Percentiles rank a stretch among this genome's conserved stretches.
Conservation (phyloP, 1,140 invertebrate genomes). For the Tribolium madens region DNA sequence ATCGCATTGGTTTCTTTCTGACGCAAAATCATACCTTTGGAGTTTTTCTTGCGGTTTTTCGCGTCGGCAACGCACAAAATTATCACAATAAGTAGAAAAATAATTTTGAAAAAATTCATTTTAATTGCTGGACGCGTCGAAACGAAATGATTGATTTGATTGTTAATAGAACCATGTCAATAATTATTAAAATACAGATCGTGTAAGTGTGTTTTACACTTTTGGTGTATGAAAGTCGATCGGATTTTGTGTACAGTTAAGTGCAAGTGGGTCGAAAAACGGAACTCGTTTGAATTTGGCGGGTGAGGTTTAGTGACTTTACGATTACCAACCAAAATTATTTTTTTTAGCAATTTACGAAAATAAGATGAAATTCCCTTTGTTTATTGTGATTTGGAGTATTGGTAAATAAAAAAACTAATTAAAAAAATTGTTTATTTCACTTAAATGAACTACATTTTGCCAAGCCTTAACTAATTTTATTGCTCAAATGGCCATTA, state of each 20-base stretch:
- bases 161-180: constrained; percentile 23
- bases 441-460: not conserved
- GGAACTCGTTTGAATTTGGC: not conserved
- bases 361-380: too few relatives aligned
- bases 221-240: constrained; percentile 23
- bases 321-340: too few relatives aligned
- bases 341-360: too few relatives aligned
- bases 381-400: too few relatives aligned
- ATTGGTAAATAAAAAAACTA: too few relatives aligned
- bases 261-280: constrained; percentile 1
- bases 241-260: constrained; percentile 7
- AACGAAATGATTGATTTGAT: constrained; percentile 17
- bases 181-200: constrained; percentile 2
- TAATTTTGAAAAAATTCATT: not conserved
- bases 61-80: constrained; percentile 7
- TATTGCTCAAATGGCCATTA: constrained; percentile 35
- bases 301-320: not conserved
- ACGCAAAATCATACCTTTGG: constrained; percentile 64
- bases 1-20: constrained; percentile 70
- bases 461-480: constrained; percentile 17
- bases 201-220: constrained; percentile 3
- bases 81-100: constrained; percentile 19
- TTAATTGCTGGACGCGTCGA: not conserved
- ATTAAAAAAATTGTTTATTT: not conserved
- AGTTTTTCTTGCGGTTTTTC: constrained; percentile 57